These are phyloP conservation scores for Dichetophora obliterata DNA, from an alignment of 2,888 invertebrate species.

Conservation along the genomic window DNA sequence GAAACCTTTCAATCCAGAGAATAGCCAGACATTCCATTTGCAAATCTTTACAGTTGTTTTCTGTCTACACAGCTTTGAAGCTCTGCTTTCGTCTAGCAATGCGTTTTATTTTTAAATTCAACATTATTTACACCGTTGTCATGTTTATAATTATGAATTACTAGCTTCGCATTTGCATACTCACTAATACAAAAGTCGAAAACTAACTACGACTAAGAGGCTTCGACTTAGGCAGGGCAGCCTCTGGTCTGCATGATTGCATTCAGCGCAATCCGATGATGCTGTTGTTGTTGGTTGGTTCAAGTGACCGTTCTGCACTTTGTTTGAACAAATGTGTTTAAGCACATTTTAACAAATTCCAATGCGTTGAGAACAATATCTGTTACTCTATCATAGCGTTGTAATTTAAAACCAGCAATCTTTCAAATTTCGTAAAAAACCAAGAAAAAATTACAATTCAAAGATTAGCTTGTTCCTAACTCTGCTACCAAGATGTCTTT, in stretches of 20 bases:
- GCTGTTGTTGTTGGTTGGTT: background rate
- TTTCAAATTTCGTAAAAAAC: background rate
- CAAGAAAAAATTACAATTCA: too few relatives aligned
- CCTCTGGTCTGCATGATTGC: background rate
- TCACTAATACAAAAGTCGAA: background rate
- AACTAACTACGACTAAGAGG: background rate
- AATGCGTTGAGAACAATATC: conserved; percentile 16
- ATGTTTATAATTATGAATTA: conserved; percentile 19
- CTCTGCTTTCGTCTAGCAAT: background rate
- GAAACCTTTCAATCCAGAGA: background rate
- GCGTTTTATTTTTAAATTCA: conserved; percentile 19
- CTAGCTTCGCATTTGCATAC: too few relatives aligned
- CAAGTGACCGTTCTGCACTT: background rate
- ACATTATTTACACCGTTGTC: conserved; percentile 18
- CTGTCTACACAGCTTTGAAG: background rate
- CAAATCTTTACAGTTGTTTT: conserved; percentile 12
- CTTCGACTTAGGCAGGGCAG: background rate
- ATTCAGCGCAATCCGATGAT: background rate
- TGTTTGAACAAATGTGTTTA: background rate
- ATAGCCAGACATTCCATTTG: background rate
- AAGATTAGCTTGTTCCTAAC: background rate
- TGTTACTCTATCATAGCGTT: background rate
- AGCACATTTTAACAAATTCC: background rate
- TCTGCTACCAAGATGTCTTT: background rate
- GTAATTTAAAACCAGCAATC: conserved; percentile 16